These are phyloP conservation scores for Aphaenogaster floridana DNA, from an alignment of 1,140 invertebrate genomes.

Conservation along the genomic window DNA sequence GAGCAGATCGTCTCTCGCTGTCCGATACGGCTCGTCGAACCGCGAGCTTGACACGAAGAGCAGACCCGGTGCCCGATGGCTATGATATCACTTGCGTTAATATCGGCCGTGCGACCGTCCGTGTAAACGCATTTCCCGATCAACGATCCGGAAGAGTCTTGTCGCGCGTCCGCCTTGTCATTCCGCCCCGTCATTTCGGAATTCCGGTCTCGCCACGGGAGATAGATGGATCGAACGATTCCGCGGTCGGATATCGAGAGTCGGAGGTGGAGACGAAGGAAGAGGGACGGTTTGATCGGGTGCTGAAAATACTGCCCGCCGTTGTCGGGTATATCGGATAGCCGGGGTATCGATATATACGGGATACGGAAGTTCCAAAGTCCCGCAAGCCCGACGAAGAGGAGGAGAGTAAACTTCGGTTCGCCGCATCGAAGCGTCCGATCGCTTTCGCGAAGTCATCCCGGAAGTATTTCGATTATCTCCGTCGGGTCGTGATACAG, in stretches of 20 bases:
- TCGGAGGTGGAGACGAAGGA: neutral
- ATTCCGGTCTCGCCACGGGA: conserved; percentile 44
- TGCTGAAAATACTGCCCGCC: conserved; percentile 50
- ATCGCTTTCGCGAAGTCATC: conserved; percentile 53
- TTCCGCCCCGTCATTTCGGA: conserved; percentile 28
- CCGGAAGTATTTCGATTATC: conserved; percentile 63
- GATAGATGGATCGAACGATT: conserved; percentile 31
- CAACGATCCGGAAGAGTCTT: conserved; percentile 59
- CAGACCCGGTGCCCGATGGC: conserved; percentile 3
- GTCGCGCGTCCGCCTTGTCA: conserved; percentile 5
- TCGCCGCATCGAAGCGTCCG: conserved; percentile 34
- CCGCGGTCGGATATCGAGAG: conserved; percentile 16
- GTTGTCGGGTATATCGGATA: conserved; percentile 32
- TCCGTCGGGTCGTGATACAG: conserved; percentile 8
- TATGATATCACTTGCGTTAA: conserved; percentile 54
- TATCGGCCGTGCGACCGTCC: conserved; percentile 41
- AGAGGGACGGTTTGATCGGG: conserved; percentile 42
- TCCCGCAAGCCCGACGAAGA: conserved; percentile 13
- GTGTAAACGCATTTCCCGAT: conserved; percentile 58
- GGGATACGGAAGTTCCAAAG: conserved; percentile 30
- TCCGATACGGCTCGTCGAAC: conserved; percentile 58
- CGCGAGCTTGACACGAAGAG: conserved; percentile 51
- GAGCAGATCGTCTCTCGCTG: conserved; percentile 46
- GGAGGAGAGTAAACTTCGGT: conserved; percentile 32
- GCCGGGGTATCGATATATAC: conserved; percentile 34